A percentile compares a stretch with the other conserved stretches of the same genome.
These are phyloP conservation scores for Callipepla californica DNA, from an alignment of 2,113 vertebrate genomes.

Conservation along the genomic window DNA sequence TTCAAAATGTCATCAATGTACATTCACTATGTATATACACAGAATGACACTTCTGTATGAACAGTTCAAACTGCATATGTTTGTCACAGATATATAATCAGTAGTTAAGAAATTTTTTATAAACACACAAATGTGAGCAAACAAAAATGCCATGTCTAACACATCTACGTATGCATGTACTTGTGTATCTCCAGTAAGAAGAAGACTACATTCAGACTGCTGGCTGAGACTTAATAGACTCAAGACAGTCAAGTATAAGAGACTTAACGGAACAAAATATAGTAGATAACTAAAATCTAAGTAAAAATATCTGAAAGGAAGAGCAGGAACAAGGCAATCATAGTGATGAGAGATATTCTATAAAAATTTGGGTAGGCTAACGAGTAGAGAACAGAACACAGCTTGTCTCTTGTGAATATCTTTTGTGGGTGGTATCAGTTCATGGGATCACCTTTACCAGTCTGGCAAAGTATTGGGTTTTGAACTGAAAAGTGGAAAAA, in stretches of 20 bases:
- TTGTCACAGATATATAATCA: background rate
- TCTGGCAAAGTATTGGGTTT: background rate
- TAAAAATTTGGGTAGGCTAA: background rate
- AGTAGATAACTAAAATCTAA: background rate
- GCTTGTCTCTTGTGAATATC: background rate
- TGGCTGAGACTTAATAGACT: background rate
- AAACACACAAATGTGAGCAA: too few relatives aligned
- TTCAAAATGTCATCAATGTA: background rate
- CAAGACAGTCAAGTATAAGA: background rate
- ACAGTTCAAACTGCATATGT: background rate
- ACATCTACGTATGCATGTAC: rapidly evolving
- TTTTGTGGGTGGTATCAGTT: background rate
- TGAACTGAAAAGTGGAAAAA: background rate
- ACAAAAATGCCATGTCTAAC: background rate
- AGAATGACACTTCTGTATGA: background rate
- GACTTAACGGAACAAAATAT: background rate
- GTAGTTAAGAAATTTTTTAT: too few relatives aligned
- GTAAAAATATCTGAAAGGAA: background rate
- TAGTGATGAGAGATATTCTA: background rate
- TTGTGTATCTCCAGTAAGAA: rapidly evolving
- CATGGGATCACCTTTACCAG: background rate
- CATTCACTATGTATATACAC: background rate
- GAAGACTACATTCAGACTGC: background rate
- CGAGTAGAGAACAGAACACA: background rate
- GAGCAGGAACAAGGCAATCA: background rate